Percentiles rank a stretch among this genome's conserved stretches.
phyloP scores from a whole-genome alignment of 2,797 vertebrate genomes.

The Zalophus californianus region DNA sequence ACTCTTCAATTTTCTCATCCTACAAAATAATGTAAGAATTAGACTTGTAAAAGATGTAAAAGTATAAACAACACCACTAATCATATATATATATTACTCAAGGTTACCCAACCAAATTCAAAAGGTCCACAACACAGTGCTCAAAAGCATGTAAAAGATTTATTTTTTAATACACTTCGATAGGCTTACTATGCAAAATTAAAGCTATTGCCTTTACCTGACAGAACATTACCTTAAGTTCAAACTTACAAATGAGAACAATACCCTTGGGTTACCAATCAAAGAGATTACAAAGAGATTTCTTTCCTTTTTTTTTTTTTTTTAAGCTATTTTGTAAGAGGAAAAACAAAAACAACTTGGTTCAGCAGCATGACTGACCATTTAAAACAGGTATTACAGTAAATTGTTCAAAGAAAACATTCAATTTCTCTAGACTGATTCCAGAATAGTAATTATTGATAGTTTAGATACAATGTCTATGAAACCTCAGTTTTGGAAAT shows the following conservation, averaged over 20 bases:
- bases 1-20: slow-evolving; percentile 35
- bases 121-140: slow-evolving; percentile 52
- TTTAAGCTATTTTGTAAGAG: background rate
- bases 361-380: slow-evolving; percentile 33
- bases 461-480: slow-evolving; percentile 50
- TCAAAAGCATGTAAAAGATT: slow-evolving; percentile 49
- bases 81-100: background rate
- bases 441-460: slow-evolving; percentile 50
- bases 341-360: background rate
- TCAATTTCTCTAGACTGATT: slow-evolving; percentile 40
- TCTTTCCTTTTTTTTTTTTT: background rate
- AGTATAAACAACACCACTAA: background rate
- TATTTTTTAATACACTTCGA: background rate
- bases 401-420: slow-evolving; percentile 53
- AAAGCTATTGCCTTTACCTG: slow-evolving; percentile 33
- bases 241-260: slow-evolving; percentile 62
- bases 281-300: slow-evolving; percentile 62
- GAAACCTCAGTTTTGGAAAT: slow-evolving; percentile 30
- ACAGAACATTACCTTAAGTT: slow-evolving; percentile 21
- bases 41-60: slow-evolving; percentile 44
- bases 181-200: background rate
- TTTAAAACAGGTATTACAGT: slow-evolving; percentile 8
- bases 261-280: slow-evolving; percentile 24
- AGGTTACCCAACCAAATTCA: slow-evolving; percentile 63
- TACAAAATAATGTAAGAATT: slow-evolving; percentile 57